Evolutionary conservation across 1,140 invertebrate species (phyloP).

Genomic region (Drosophila kepulauana): DNA sequence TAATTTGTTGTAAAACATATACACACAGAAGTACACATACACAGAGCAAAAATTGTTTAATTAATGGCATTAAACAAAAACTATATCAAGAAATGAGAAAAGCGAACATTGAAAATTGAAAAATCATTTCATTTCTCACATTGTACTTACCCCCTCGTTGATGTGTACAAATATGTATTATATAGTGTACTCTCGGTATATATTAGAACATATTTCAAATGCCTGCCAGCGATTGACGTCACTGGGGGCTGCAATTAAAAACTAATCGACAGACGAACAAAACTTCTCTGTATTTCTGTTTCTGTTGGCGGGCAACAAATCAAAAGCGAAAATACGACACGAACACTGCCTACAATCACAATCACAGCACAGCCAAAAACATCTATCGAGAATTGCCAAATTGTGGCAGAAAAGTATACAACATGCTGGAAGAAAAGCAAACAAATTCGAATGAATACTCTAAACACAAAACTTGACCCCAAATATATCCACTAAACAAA

Average conservation of each 20-base stretch:
- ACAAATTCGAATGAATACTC: neutral
- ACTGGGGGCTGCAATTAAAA: slow-evolving; percentile 69
- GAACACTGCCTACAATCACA: slow-evolving; percentile 21
- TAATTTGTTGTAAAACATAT: slow-evolving; percentile 4
- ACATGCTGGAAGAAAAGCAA: neutral
- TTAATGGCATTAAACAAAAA: slow-evolving; percentile 80
- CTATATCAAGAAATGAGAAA: slow-evolving; percentile 69
- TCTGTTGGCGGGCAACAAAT: slow-evolving; percentile 43
- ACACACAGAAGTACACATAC: slow-evolving; percentile 10
- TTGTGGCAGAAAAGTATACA: slow-evolving; percentile 22
- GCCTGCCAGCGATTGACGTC: slow-evolving; percentile 65
- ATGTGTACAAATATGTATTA: slow-evolving; percentile 12
- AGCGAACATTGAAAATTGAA: slow-evolving; percentile 51
- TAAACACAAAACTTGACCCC: neutral
- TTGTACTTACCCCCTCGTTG: slow-evolving; percentile 17
- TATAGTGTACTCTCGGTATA: neutral
- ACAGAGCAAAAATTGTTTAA: slow-evolving; percentile 59
- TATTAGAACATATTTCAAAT: slow-evolving; percentile 23
- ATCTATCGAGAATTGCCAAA: neutral
- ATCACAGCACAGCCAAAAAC: neutral
- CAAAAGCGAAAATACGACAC: slow-evolving; percentile 45
- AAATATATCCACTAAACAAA: slow-evolving; percentile 2
- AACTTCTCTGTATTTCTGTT: slow-evolving; percentile 18
- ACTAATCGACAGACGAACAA: slow-evolving; percentile 67
- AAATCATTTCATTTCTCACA: slow-evolving; percentile 69